Evolutionary conservation across 2,113 vertebrate genomes (phyloP).

Genomic region (Actenoides lindsayi): DNA sequence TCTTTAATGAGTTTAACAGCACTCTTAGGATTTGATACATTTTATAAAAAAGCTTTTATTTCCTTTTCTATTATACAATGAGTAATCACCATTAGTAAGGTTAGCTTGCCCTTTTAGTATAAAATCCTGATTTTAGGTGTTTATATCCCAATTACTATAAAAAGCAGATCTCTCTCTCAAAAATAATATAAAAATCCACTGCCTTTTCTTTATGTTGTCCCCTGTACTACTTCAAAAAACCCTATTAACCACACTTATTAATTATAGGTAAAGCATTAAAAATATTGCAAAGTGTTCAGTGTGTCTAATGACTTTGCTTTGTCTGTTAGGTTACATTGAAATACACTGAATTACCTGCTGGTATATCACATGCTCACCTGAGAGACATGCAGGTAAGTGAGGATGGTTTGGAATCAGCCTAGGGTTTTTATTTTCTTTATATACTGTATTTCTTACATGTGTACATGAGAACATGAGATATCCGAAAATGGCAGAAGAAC

Average conservation of each 20-base stretch:
- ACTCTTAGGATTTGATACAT: constrained; percentile 84
- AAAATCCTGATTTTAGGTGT: constrained; percentile 71
- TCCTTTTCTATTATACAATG: constrained; percentile 79
- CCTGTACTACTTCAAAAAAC: constrained; percentile 31
- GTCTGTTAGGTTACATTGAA: neutral
- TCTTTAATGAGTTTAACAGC: constrained; percentile 87
- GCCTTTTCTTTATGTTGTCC: constrained; percentile 1
- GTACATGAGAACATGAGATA: neutral
- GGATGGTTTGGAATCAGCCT: neutral
- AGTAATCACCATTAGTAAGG: constrained; percentile 79
- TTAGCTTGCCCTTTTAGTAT: constrained; percentile 77
- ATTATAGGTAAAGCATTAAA: neutral
- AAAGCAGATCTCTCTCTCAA: neutral
- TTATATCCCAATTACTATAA: constrained; percentile 68
- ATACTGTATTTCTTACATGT: neutral
- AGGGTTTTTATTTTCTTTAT: neutral
- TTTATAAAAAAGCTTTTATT: constrained; percentile 82
- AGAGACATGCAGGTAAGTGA: neutral
- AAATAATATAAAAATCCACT: neutral
- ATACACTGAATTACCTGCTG: neutral
- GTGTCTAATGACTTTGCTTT: constrained; percentile 32
- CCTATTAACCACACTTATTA: constrained; percentile 9
- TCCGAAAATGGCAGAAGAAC: neutral
- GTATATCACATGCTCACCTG: neutral
- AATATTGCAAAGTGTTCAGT: neutral